phyloP scores from a whole-genome alignment of 2,113 vertebrate genomes.

The Oryzias curvinotus region DNA sequence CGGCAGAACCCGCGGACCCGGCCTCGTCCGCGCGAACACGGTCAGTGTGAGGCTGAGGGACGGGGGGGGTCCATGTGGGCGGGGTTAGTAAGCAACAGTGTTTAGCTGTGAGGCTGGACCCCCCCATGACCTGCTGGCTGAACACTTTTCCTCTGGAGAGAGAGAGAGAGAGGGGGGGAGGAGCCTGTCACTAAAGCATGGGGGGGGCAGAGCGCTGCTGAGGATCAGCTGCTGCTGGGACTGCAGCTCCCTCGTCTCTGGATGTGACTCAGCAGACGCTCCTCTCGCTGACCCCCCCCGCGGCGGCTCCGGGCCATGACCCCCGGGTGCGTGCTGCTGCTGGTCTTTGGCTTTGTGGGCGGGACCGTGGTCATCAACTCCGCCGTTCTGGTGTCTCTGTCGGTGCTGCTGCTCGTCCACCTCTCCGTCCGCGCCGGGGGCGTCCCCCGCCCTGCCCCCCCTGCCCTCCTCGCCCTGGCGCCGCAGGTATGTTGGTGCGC shows the following conservation, averaged over 20 bases:
- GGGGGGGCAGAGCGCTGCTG: slow-evolving; percentile 38
- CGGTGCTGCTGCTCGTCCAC: slow-evolving; percentile 97
- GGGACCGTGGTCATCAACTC: slow-evolving; percentile 99
- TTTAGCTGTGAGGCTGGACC: no score
- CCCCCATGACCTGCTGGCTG: no score
- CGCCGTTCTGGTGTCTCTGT: slow-evolving; percentile 94
- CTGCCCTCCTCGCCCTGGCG: slow-evolving; percentile 87
- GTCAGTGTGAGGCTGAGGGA: slow-evolving; percentile 74
- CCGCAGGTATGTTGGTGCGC: slow-evolving; percentile 83
- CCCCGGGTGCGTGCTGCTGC: slow-evolving; percentile 98
- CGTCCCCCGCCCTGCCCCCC: slow-evolving; percentile 86
- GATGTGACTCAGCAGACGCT: slow-evolving; percentile 20
- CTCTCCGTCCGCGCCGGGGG: slow-evolving; percentile 90
- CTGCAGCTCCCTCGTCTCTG: slow-evolving; percentile 13
- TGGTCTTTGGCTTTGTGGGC: slow-evolving; percentile 99
- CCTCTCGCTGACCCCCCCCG: slow-evolving; percentile 19
- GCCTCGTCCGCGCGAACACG: slow-evolving; percentile 79
- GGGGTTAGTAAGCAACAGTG: no score
- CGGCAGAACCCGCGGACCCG: slow-evolving; percentile 83
- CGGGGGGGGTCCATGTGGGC: no score
- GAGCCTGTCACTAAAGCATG: slow-evolving; percentile 26
- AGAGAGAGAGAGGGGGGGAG: slow-evolving; percentile 43
- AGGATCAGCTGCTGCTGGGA: slow-evolving; percentile 24
- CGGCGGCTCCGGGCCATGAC: slow-evolving; percentile 88
- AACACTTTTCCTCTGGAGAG: slow-evolving; percentile 49